Percentiles rank a stretch among this genome's conserved stretches.
Conservation (phyloP, 2,888 invertebrate genomes). For the Macrosoma leucophasiata region DNA sequence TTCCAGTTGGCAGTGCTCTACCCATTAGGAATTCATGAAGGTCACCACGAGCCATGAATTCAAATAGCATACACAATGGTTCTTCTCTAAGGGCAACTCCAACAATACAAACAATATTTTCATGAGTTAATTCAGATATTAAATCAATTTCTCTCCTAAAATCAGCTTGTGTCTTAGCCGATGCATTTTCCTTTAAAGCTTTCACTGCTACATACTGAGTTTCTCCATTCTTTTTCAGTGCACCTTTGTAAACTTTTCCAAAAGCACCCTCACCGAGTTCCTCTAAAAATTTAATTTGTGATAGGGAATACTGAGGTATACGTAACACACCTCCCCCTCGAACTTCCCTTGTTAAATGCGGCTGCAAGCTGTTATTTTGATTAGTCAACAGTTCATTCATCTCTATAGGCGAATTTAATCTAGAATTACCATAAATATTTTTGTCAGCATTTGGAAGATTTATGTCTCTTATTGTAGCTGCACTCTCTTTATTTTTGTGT, state of each 20-base stretch:
- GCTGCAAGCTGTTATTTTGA: conserved; percentile 60
- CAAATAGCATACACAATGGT: conserved; percentile 97
- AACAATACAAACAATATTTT: conserved; percentile 95
- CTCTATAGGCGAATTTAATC: conserved; percentile 86
- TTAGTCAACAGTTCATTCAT: conserved; percentile 85
- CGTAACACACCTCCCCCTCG: conserved; percentile 74
- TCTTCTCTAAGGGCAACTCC: conserved; percentile 93
- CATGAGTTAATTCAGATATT: conserved; percentile 95
- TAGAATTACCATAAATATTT: conserved; percentile 88
- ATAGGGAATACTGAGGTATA: conserved; percentile 90
- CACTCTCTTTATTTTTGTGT: conserved; percentile 71
- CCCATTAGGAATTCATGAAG: conserved; percentile 96
- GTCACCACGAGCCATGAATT: conserved; percentile 98
- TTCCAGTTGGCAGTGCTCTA: conserved; percentile 90
- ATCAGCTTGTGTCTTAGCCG: conserved; percentile 92
- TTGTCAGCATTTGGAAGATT: conserved; percentile 83
- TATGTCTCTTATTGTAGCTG: conserved; percentile 81
- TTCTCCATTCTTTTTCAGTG: conserved; percentile 81
- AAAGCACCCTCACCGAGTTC: conserved; percentile 97
- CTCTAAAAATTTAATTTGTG: conserved; percentile 90
- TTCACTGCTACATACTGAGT: conserved; percentile 93
- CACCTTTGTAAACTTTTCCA: conserved; percentile 98
- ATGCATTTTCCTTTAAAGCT: conserved; percentile 94
- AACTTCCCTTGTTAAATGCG: conserved; percentile 60
- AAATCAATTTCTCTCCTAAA: conserved; percentile 95